Percentiles rank a stretch among this genome's conserved stretches.
Evolutionary conservation across 2,113 vertebrate genomes (phyloP).

Genomic region (Heterocephalus glaber): DNA sequence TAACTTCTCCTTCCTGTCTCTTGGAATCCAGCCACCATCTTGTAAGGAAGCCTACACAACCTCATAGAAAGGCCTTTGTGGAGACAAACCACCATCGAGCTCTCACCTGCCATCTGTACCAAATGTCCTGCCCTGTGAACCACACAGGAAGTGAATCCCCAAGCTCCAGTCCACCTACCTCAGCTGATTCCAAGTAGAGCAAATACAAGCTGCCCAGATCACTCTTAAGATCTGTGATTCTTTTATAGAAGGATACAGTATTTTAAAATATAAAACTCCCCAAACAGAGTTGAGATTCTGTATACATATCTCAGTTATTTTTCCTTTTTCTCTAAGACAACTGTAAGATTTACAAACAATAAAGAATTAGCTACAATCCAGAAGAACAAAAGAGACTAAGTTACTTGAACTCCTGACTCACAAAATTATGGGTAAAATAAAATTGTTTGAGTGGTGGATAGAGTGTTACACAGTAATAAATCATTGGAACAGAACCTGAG

Average conservation of each 20-base stretch:
- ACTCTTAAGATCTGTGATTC: background rate
- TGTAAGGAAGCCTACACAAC: background rate
- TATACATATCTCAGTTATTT: slow-evolving; percentile 13
- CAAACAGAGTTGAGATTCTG: background rate
- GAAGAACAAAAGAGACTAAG: background rate
- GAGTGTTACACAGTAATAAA: background rate
- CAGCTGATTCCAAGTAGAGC: background rate
- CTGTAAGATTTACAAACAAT: slow-evolving; percentile 1
- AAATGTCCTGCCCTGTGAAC: background rate
- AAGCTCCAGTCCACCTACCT: background rate
- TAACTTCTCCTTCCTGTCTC: background rate
- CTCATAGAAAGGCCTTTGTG: background rate
- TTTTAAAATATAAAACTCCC: slow-evolving; percentile 53
- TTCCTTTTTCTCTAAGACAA: slow-evolving; percentile 36
- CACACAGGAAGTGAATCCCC: background rate
- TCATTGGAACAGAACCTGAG: background rate
- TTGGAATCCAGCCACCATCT: background rate
- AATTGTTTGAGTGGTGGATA: background rate
- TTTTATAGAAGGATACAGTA: background rate
- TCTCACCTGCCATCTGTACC: background rate
- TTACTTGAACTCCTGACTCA: slow-evolving; percentile 13
- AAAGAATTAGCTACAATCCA: slow-evolving; percentile 10
- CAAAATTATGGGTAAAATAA: background rate
- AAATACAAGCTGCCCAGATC: background rate
- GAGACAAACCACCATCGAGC: background rate